phyloP scores from a whole-genome alignment of 2,888 invertebrate genomes.

The Cataglyphis livida region DNA sequence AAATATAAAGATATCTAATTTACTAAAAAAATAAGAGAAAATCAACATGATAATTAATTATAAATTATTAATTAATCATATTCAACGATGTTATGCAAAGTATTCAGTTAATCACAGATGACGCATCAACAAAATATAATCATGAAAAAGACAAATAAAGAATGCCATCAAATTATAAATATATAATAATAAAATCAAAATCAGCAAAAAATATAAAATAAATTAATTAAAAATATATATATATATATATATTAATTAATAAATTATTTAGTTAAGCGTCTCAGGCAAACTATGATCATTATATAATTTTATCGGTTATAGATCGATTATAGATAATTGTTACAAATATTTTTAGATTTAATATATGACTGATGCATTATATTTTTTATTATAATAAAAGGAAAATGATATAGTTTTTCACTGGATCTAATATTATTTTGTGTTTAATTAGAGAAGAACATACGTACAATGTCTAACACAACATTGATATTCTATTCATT shows the following conservation, averaged over 20 bases:
- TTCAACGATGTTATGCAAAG: not conserved
- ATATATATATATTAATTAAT: not conserved
- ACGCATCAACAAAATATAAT: not conserved
- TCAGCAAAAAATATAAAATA: not conserved
- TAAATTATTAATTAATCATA: not conserved
- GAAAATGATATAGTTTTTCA: not conserved
- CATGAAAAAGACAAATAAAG: not conserved
- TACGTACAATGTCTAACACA: slow-evolving; percentile 58
- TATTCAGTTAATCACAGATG: not conserved
- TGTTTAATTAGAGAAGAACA: slow-evolving; percentile 68
- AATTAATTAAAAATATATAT: not conserved
- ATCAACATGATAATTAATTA: not conserved
- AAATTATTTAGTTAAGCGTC: slow-evolving; percentile 1
- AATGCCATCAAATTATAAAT: too few relatives aligned
- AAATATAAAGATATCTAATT: slow-evolving; percentile 2
- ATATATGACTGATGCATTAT: not conserved
- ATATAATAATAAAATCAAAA: too few relatives aligned
- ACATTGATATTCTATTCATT: slow-evolving; percentile 67
- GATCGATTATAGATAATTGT: not conserved
- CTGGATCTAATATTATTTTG: not conserved
- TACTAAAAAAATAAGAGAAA: not conserved
- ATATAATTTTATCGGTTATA: not conserved
- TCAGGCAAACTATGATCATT: slow-evolving; percentile 20
- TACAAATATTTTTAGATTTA: not conserved
- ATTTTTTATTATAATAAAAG: not conserved